A percentile compares a stretch with the other conserved stretches of the same genome.
phyloP scores from a whole-genome alignment of 2,888 invertebrate genomes.

The Chaetoderma sp. region DNA sequence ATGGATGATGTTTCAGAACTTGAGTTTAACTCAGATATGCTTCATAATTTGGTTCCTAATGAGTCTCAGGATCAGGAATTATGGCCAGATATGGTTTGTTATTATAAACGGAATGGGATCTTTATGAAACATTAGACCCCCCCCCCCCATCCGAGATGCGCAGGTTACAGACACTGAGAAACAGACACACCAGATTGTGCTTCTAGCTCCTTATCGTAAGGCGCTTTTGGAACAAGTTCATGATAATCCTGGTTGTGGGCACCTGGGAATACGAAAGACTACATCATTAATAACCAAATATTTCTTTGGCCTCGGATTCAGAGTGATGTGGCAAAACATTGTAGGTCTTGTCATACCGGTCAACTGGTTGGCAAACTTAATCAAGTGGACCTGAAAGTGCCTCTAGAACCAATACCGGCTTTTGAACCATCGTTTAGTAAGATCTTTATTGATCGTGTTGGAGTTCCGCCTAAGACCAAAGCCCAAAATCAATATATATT shows the following conservation, averaged over 20 bases:
- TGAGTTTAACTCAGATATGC: no score
- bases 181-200: neutral
- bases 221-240: constrained; percentile 6
- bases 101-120: neutral
- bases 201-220: no score
- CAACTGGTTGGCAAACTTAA: constrained; percentile 11
- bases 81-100: constrained; percentile 4
- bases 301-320: constrained; percentile 19
- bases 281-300: neutral
- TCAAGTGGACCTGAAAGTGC: neutral
- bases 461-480: constrained; percentile 19
- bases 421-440: constrained; percentile 15
- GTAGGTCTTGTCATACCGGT: constrained; percentile 18
- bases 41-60: neutral
- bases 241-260: constrained; percentile 2
- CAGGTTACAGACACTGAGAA: constrained; percentile 6
- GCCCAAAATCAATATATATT: constrained; percentile 11
- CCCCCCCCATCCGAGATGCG: neutral
- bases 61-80: neutral
- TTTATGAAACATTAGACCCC: constrained; percentile 19
- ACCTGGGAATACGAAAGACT: constrained; percentile 14
- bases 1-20: no score
- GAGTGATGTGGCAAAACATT: constrained; percentile 13
- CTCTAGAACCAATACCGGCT: constrained; percentile 13
- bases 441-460: constrained; percentile 11